Base-by-base conservation (phyloP, 2,113 vertebrate genomes). In the Excalfactoria chinensis region DNA sequence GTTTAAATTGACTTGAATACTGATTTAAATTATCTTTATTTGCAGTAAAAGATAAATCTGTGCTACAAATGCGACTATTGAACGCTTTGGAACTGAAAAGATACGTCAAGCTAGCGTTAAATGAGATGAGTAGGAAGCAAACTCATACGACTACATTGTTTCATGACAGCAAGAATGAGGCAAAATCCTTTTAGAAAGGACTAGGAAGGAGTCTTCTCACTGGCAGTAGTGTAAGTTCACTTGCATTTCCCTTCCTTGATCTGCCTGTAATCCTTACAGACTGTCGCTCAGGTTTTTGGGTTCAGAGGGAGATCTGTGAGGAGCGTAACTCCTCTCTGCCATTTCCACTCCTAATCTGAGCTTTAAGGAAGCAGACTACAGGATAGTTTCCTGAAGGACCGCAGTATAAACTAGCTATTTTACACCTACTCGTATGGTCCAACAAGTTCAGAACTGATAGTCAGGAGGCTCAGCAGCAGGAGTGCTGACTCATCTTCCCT, bases 51-150 rank as follows among this genome's bases (percentile, higher is more conserved):
- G 70, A 55, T 22, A 76, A 88, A 82, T 74, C 37, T 88, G 51
- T 93, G 43, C 90, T 93, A 74, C 51, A 78, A 43, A 48, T 58
- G 55, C 86, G 71, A 89, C 88, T 95, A 74, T 40, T 89, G 89
- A 91, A 69, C 75, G 75, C 79, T 16, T 44, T 89, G 75, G 62
- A 77, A 93, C 62, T 1, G 32, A 86, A 68, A 89, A 72, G 69
- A 77, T 43, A 23, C 94, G 71, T 91, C 75, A 67, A 85, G 89
- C 35, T 78, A 93, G 85, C 46, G 49, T 90, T 86, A 89, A 56
- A 95, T 93, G 64, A 92, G 80, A 79, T 79, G 62, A 80, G 62
- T 70, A 92, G 93, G 78, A 96, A 94, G 66, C 55, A 78, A 82
- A 64, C 69, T 77, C 60, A 75, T 88, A 93, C 59, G 66, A 35